Base-by-base conservation (phyloP, 2,888 invertebrate species). In the Temnothorax rugatulus region DNA sequence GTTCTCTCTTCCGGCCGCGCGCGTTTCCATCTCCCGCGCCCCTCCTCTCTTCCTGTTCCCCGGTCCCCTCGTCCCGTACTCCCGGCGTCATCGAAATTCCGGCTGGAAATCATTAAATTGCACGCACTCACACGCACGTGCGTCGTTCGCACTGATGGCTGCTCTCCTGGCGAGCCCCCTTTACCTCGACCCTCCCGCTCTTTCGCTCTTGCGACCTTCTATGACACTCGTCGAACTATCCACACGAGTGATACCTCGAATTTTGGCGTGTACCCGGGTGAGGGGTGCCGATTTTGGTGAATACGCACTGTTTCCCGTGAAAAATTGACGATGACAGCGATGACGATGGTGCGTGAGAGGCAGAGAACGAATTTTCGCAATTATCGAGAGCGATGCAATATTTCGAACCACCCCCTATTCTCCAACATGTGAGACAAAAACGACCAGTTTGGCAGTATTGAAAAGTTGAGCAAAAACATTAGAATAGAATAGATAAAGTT, bases 31-130 rank as follows among this genome's bases (percentile, higher is more conserved):
- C 52, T 25, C 15, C 25, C 38, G 4, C 34, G 5, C 77, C 38
- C 29, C 47, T 29, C 13, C 41, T 25, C 66, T 29, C 81, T 59
- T 64, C 41, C 87, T 84, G 85, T 83, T 82, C 63, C 68, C 29
- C 66, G 68, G 25, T 63, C 75, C 82, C 57, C 77, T 79, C 81
- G 52, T 81, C 68, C 85, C 50, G 66, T 89, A 82, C 90, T 89
- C 91, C 82, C 87, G 88, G 88, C 92, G 92, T 94, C 94, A 94
- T 94, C 94, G 92, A 94, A 94, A 94, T 94, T 94, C 93, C 93
- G 91, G 90, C 92, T 92, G 94, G 91, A 94, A 95, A 94, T 94
- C 94, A 94, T 94, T 94, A 94, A 94, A 94, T 93, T 91, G 93
- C 92, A 90, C 92, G 93, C 93, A 92, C 93, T 92, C 91, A 87